Conservation (phyloP, 53 echinoderm and acorn worm genomes). For the Echinometra lucunter region DNA sequence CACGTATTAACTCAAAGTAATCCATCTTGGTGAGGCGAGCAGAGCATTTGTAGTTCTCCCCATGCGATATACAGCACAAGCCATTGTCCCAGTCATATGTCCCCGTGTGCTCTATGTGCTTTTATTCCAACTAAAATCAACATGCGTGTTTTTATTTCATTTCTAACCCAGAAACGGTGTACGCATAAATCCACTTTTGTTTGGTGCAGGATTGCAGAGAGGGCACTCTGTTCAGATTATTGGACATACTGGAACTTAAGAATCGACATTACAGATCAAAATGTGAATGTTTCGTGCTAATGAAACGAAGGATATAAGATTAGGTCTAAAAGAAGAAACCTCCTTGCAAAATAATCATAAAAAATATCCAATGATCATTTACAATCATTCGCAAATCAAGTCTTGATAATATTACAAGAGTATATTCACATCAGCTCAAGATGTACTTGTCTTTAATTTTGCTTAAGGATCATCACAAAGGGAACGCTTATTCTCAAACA, state of each 20-base stretch:
- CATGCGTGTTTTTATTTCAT: background rate
- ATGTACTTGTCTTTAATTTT: background rate
- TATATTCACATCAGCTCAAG: background rate
- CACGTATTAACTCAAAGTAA: conserved; percentile 56
- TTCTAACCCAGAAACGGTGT: background rate
- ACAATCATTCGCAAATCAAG: background rate
- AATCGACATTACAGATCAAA: background rate
- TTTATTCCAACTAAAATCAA: background rate
- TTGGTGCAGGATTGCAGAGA: background rate
- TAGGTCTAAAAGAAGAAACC: background rate
- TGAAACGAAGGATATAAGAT: background rate
- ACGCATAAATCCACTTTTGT: background rate
- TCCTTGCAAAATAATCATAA: background rate
- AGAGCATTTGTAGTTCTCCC: background rate
- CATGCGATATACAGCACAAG: background rate
- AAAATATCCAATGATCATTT: background rate
- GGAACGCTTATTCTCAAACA: background rate
- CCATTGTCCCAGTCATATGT: background rate
- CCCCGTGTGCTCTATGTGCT: background rate
- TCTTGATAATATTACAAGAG: background rate
- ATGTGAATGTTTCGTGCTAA: background rate
- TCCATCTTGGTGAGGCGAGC: conserved; percentile 33
- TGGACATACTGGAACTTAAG: background rate
- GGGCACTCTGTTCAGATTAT: background rate
- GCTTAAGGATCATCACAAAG: background rate